Evolutionary conservation across 2,888 invertebrate genomes (phyloP).

Genomic region (Dyspetes luteomarginatus): DNA sequence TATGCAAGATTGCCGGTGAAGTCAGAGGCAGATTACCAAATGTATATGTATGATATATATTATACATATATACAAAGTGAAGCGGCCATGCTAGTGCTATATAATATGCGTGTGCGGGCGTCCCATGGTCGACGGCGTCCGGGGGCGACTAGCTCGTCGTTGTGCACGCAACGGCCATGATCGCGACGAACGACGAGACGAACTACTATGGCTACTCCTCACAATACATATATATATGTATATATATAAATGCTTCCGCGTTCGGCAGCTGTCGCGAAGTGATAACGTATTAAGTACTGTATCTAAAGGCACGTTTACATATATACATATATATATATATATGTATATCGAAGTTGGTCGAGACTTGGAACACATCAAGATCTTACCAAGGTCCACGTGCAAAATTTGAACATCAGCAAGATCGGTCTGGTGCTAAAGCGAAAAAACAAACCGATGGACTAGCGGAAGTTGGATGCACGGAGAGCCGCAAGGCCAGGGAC

Average conservation of each 20-base stretch:
- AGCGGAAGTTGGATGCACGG: neutral
- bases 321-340: neutral
- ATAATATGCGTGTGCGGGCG: constrained; percentile 18
- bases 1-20: constrained; percentile 49
- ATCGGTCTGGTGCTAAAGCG: neutral
- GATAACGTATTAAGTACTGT: constrained; percentile 51
- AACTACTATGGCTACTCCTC: constrained; percentile 14
- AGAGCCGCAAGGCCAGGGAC: constrained; percentile 44
- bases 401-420: constrained; percentile 11
- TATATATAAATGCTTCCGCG: constrained; percentile 38
- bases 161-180: constrained; percentile 52
- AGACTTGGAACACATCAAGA: constrained; percentile 33
- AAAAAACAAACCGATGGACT: neutral
- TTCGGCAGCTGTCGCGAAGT: constrained; percentile 56
- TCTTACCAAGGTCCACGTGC: constrained; percentile 27
- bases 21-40: constrained; percentile 23
- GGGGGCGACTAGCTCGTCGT: constrained; percentile 49
- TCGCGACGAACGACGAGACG: constrained; percentile 10
- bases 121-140: constrained; percentile 44
- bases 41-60: neutral
- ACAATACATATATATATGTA: neutral
- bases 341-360: constrained; percentile 28
- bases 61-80: neutral
- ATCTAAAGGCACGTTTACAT: constrained; percentile 10
- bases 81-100: constrained; percentile 5